Percentiles rank a stretch among this genome's conserved stretches.
Evolutionary conservation across 2,888 invertebrate genomes (phyloP).

Genomic region (Melieria picta): DNA sequence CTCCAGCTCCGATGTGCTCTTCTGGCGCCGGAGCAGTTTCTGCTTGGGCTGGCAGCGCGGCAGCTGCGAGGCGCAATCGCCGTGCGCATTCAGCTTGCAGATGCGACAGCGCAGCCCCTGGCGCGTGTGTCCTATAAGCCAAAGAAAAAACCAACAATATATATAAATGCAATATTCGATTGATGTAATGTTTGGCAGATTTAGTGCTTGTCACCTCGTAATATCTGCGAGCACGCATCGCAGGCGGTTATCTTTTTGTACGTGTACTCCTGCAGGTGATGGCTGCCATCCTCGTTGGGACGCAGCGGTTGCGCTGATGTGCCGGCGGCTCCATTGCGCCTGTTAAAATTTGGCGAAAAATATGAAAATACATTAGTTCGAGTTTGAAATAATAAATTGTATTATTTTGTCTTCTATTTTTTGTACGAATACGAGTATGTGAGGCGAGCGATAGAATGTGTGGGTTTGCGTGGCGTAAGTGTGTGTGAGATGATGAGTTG

Average conservation of each 20-base stretch:
- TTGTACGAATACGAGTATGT: no score
- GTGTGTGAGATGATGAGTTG: no score
- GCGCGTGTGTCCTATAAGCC: conserved; percentile 80
- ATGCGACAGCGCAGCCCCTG: conserved; percentile 90
- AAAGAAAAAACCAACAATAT: neutral
- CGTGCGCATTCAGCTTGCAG: conserved; percentile 91
- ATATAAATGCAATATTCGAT: neutral
- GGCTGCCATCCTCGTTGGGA: conserved; percentile 68
- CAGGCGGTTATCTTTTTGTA: conserved; percentile 96
- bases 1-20: conserved; percentile 87
- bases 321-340: conserved; percentile 80
- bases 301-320: conserved; percentile 63
- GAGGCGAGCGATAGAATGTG: no score
- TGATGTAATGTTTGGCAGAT: neutral
- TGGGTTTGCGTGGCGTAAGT: no score
- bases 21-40: conserved; percentile 84
- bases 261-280: conserved; percentile 92
- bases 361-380: neutral
- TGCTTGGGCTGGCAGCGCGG: conserved; percentile 88
- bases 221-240: conserved; percentile 91
- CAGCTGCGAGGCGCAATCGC: conserved; percentile 86
- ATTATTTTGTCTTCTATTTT: no score
- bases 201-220: conserved; percentile 74
- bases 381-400: no score
- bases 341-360: conserved; percentile 25